phyloP scores from a whole-genome alignment of 2,113 vertebrate genomes.

The Podilymbus podiceps region DNA sequence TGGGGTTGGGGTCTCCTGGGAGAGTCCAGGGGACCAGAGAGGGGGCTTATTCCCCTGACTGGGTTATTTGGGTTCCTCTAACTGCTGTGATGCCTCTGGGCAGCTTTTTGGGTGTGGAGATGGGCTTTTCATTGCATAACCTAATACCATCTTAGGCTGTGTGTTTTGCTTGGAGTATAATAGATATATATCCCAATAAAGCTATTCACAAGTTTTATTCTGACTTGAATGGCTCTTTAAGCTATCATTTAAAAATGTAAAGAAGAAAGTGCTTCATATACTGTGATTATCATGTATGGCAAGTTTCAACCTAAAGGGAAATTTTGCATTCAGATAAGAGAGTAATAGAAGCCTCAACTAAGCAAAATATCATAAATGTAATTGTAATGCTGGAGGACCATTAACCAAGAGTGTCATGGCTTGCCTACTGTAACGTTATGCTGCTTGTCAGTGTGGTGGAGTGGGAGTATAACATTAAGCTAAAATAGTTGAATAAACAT shows the following conservation, averaged over 20 bases:
- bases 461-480: background rate
- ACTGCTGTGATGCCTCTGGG: background rate
- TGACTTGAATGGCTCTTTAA: background rate
- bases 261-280: background rate
- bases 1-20: background rate
- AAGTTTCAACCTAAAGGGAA: background rate
- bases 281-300: background rate
- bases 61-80: background rate
- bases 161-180: background rate
- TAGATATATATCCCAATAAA: background rate
- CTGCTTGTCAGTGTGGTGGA: background rate
- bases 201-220: background rate
- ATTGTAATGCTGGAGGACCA: background rate
- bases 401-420: background rate
- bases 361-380: background rate
- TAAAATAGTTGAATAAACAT: constrained; percentile 50
- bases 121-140: background rate
- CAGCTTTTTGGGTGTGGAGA: background rate
- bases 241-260: background rate
- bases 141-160: background rate
- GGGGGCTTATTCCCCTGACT: accelerated
- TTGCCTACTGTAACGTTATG: background rate
- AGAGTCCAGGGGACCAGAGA: background rate
- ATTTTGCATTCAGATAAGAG: background rate
- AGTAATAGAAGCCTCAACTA: background rate